Conservation (phyloP, 2,797 vertebrate genomes). For the Enteromius fasciolatus region DNA sequence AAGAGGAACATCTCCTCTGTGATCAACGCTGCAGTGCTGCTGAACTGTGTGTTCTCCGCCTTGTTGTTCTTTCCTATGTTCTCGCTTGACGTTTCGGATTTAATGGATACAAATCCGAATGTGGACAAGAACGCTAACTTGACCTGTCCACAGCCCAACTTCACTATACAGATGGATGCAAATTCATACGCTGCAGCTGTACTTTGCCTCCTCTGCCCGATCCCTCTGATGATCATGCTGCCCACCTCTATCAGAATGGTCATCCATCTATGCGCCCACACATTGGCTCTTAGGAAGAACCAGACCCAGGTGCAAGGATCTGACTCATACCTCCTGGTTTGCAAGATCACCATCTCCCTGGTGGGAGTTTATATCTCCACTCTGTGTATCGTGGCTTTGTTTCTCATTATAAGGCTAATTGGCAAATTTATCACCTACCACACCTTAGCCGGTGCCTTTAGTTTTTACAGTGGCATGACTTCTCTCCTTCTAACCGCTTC, state of each 20-base stretch:
- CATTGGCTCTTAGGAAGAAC: constrained; percentile 52
- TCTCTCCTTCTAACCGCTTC: constrained; percentile 55
- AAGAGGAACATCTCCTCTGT: constrained; percentile 57
- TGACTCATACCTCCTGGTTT: constrained; percentile 60
- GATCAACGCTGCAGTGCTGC: constrained; percentile 40
- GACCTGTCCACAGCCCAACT: background rate
- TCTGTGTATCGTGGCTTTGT: constrained; percentile 40
- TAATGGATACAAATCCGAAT: background rate
- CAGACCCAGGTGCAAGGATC: constrained; percentile 52
- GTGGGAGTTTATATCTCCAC: constrained; percentile 57
- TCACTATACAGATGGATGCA: constrained; percentile 13
- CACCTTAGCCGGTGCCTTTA: constrained; percentile 37
- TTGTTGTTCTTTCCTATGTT: constrained; percentile 47
- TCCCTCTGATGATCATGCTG: constrained; percentile 60
- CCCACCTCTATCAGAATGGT: constrained; percentile 58
- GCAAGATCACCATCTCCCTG: constrained; percentile 56
- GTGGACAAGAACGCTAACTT: background rate
- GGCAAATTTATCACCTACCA: background rate
- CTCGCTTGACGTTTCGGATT: background rate
- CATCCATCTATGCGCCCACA: constrained; percentile 56
- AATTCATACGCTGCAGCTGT: constrained; percentile 22
- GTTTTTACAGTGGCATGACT: constrained; percentile 51
- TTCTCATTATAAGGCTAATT: background rate
- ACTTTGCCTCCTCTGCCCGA: constrained; percentile 45
- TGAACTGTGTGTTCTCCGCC: constrained; percentile 35